A percentile compares a stretch with the other conserved stretches of the same genome.
Conservation (phyloP, 2,113 vertebrate genomes). For the Colius striatus region DNA sequence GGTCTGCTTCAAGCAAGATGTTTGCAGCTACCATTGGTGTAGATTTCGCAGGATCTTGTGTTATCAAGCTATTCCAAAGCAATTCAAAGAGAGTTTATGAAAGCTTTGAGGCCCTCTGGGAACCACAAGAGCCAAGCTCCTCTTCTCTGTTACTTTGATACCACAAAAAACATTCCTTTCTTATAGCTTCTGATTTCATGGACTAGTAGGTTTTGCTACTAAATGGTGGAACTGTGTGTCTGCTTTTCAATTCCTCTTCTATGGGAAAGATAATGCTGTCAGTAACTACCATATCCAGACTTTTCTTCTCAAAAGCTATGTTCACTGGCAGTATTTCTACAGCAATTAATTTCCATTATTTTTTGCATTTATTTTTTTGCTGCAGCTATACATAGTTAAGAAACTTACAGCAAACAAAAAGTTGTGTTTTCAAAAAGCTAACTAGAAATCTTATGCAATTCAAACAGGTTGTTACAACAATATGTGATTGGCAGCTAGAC, state of each 20-base stretch:
- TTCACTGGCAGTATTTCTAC: neutral
- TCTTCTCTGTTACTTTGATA: neutral
- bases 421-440: neutral
- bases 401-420: neutral
- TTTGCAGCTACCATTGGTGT: neutral
- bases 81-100: neutral
- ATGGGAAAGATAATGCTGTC: slow-evolving; percentile 15
- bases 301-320: neutral
- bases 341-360: slow-evolving; percentile 1
- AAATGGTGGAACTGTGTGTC: neutral
- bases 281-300: slow-evolving; percentile 47
- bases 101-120: neutral
- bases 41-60: neutral
- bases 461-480: neutral
- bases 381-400: neutral
- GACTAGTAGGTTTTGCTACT: neutral
- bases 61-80: neutral
- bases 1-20: neutral
- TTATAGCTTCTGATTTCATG: slow-evolving; percentile 40
- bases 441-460: neutral
- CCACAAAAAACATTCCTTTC: neutral
- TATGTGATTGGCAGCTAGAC: slow-evolving; percentile 39
- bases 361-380: slow-evolving; percentile 19
- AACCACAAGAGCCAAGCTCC: neutral
- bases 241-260: slow-evolving; percentile 15